These are phyloP conservation scores for Dufourea novaeangliae DNA, from an alignment of 1,140 invertebrate species.

Conservation along the genomic window DNA sequence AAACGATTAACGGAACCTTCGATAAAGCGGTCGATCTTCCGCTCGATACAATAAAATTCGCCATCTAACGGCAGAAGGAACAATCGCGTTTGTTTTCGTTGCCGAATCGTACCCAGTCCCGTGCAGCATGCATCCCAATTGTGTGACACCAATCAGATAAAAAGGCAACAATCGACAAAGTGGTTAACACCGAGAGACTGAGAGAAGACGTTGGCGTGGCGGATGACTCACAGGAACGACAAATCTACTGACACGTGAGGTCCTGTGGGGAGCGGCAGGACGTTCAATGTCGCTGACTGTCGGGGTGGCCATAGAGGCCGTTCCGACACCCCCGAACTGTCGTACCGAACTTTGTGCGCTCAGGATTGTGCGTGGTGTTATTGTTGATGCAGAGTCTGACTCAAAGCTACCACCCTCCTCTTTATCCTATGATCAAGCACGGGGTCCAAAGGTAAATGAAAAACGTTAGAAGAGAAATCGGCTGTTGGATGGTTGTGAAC, in stretches of 20 bases:
- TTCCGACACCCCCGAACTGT: conserved; percentile 72
- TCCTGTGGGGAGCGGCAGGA: conserved; percentile 80
- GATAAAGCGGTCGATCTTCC: no score
- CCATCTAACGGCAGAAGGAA: no score
- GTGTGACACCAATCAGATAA: conserved; percentile 24
- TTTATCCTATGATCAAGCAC: conserved; percentile 82
- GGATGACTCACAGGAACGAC: conserved; percentile 77
- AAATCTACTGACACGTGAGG: conserved; percentile 76
- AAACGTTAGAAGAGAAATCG: no score
- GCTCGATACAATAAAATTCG: no score
- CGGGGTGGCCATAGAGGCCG: conserved; percentile 71
- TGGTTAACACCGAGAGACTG: conserved; percentile 35
- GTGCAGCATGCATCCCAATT: conserved; percentile 49
- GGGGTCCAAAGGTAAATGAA: conserved; percentile 15
- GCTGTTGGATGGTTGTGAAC: no score
- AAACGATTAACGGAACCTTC: no score
- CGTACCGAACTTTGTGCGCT: conserved; percentile 82
- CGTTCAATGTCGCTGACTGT: conserved; percentile 81
- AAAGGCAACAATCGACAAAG: conserved; percentile 36
- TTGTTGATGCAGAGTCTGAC: conserved; percentile 89
- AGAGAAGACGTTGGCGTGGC: conserved; percentile 55
- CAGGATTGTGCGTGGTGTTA: conserved; percentile 85
- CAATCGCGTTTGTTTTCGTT: no score
- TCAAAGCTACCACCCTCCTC: conserved; percentile 87
- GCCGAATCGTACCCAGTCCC: background rate